Evolutionary conservation across 2,113 vertebrate genomes (phyloP).

Genomic region (Regulus satrapa): DNA sequence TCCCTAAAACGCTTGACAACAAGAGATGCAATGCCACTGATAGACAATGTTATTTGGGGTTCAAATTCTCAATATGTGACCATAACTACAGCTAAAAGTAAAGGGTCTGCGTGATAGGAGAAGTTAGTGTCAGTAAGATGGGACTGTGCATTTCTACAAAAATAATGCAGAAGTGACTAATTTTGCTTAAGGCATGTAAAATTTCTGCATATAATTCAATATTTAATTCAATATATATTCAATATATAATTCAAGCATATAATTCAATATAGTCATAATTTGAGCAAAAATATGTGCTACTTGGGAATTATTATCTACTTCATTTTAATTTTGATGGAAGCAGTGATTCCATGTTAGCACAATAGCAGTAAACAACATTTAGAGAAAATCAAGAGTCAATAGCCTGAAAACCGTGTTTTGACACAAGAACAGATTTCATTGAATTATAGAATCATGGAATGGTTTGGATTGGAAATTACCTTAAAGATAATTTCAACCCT

Average conservation of each 20-base stretch:
- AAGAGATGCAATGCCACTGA: not conserved
- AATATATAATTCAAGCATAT: too few species aligned
- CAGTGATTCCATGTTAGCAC: not conserved
- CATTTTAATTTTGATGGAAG: not conserved
- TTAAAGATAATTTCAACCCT: not conserved
- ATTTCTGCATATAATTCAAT: too few species aligned
- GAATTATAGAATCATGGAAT: not conserved
- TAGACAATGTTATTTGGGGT: not conserved
- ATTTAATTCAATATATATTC: too few species aligned
- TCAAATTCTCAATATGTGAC: not conserved
- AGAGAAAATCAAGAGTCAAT: not conserved
- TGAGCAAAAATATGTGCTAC: not conserved
- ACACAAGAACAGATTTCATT: not conserved
- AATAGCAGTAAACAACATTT: not conserved
- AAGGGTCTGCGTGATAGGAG: not conserved
- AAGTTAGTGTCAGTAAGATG: not conserved
- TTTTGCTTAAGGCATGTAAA: not conserved
- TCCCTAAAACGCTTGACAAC: not conserved
- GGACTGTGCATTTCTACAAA: not conserved
- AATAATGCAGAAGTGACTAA: not conserved
- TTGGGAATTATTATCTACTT: not conserved
- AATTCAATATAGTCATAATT: not conserved
- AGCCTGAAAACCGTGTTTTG: not conserved
- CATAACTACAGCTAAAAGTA: not conserved
- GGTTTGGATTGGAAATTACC: not conserved